Evolutionary conservation across 2,888 invertebrate genomes (phyloP).

Genomic region (Agriotes lineatus): DNA sequence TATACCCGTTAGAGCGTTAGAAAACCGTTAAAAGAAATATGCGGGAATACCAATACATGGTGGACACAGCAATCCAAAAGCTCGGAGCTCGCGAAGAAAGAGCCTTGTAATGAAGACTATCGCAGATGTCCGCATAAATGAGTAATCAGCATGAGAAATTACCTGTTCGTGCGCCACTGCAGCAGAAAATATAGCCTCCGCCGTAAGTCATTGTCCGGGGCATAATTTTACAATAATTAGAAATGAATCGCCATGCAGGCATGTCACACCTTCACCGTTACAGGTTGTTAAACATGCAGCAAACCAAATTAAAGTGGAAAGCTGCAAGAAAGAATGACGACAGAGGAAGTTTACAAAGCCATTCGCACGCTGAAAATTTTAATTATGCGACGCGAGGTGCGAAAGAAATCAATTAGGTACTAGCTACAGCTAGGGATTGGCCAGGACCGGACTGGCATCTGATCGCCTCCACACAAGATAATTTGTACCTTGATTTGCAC

Average conservation of each 20-base stretch:
- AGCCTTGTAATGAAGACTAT: no score
- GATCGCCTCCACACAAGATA: no score
- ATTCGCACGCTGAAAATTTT: conserved; percentile 11
- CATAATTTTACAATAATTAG: conserved; percentile 18
- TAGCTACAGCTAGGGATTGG: not conserved
- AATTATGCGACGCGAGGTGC: conserved; percentile 4
- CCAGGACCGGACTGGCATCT: no score
- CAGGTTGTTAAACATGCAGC: conserved; percentile 27
- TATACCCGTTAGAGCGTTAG: no score
- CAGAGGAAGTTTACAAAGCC: not conserved
- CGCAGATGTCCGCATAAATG: not conserved
- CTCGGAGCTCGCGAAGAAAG: no score
- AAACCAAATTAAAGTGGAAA: conserved; percentile 21
- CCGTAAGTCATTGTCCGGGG: conserved; percentile 10
- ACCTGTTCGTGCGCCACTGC: not conserved
- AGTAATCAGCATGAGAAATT: not conserved
- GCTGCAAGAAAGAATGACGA: conserved; percentile 5
- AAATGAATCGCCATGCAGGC: conserved; percentile 23
- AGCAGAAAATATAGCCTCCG: not conserved
- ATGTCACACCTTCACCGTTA: conserved; percentile 31
- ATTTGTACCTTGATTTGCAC: no score
- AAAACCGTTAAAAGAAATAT: no score
- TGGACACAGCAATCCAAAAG: no score
- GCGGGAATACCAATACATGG: no score
- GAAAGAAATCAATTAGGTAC: conserved; percentile 22